Evolutionary conservation across 2,113 vertebrate species (phyloP).

Genomic region (Anas platyrhynchos): DNA sequence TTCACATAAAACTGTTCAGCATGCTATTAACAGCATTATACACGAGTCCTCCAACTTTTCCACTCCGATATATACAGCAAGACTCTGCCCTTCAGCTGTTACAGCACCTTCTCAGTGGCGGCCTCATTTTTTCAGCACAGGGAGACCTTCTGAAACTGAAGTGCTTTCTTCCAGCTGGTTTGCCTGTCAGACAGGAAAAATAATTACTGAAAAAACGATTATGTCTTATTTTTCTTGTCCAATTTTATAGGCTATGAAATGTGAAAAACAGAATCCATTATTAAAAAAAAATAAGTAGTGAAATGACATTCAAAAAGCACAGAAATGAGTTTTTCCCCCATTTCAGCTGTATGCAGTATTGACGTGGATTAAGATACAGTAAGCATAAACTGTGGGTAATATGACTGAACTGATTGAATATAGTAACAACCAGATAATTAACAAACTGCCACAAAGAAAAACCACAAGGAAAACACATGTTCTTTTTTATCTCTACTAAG

Average conservation of each 20-base stretch:
- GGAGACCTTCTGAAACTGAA: background rate
- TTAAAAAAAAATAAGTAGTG: background rate
- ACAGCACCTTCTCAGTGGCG: background rate
- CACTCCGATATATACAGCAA: background rate
- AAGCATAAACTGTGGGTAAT: background rate
- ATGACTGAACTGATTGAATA: background rate
- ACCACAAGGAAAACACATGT: background rate
- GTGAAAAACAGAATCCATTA: background rate
- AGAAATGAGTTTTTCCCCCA: background rate
- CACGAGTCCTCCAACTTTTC: background rate
- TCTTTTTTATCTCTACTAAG: background rate
- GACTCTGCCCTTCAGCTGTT: background rate
- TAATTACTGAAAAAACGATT: background rate
- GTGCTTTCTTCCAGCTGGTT: conserved; percentile 25
- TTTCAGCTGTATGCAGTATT: background rate
- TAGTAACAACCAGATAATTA: background rate
- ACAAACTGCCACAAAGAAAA: background rate
- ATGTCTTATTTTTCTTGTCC: background rate
- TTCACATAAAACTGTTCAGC: background rate
- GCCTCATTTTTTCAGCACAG: background rate
- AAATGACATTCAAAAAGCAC: background rate
- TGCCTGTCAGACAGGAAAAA: conserved; percentile 35
- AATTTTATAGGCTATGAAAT: background rate
- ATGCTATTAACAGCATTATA: background rate
- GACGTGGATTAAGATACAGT: background rate